phyloP scores from a whole-genome alignment of 2,888 invertebrate genomes.

The Nomada hirtipes region DNA sequence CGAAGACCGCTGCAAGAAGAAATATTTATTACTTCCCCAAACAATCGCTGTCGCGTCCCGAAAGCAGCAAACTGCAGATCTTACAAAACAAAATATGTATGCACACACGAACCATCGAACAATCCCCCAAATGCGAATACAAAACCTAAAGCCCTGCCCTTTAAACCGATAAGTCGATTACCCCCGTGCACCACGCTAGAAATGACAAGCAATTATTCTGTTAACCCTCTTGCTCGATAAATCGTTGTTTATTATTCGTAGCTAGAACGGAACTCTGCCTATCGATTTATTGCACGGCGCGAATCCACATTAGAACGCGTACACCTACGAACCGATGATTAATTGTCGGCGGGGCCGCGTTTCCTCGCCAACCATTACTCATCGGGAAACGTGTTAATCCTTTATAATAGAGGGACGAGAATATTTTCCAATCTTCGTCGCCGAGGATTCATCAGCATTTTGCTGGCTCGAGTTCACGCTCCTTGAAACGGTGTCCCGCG shows the following conservation, averaged over 20 bases:
- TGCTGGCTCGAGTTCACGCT: background rate
- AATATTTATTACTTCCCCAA: background rate
- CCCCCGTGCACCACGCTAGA: background rate
- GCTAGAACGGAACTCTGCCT: background rate
- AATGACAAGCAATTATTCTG: conserved; percentile 17
- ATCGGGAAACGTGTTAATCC: conserved; percentile 61
- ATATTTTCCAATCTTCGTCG: conserved; percentile 42
- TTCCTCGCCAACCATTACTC: conserved; percentile 46
- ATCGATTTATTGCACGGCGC: conserved; percentile 36
- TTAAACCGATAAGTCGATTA: conserved; percentile 6
- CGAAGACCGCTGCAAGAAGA: background rate
- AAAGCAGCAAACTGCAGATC: background rate
- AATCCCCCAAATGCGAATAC: background rate
- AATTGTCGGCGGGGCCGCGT: conserved; percentile 38
- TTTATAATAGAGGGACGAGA: conserved; percentile 40
- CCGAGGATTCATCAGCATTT: conserved; percentile 24
- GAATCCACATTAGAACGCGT: conserved; percentile 49
- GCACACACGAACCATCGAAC: background rate
- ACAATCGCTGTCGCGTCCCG: background rate
- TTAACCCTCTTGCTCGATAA: background rate
- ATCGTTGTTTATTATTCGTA: conserved; percentile 38
- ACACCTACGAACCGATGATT: conserved; percentile 51
- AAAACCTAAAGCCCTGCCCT: background rate
- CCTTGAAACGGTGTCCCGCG: conserved; percentile 2
- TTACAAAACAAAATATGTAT: background rate